Evolutionary conservation across 1,140 invertebrate species (phyloP).

Genomic region (Eriosoma lanigerum): DNA sequence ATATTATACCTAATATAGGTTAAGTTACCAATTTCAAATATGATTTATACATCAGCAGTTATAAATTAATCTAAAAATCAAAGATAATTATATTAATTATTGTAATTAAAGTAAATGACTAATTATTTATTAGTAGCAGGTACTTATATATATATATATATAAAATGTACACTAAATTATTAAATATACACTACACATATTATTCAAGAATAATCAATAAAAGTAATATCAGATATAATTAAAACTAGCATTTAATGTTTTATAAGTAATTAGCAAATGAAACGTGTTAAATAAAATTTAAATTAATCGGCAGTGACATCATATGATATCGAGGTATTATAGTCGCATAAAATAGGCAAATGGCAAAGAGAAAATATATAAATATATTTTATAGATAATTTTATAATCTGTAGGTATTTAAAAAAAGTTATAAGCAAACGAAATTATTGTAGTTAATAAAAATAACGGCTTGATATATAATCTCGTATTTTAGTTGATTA

Average conservation of each 20-base stretch:
- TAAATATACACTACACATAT: neutral
- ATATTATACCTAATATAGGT: too few species aligned
- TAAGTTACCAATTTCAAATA: neutral
- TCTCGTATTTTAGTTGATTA: neutral
- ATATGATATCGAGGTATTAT: neutral
- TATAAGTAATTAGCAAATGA: neutral
- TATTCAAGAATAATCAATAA: neutral
- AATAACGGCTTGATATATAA: neutral
- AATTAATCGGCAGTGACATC: neutral
- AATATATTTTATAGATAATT: neutral
- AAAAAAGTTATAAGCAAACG: neutral
- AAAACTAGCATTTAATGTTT: conserved; percentile 17
- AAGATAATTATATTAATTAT: neutral
- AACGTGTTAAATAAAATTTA: neutral
- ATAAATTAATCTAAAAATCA: neutral
- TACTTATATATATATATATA: neutral
- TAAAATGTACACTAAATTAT: neutral
- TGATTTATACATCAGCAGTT: neutral
- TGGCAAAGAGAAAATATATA: neutral
- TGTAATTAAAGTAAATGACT: neutral
- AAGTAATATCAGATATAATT: neutral
- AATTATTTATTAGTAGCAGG: too few species aligned
- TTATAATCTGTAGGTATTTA: neutral
- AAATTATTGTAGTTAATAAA: conserved; percentile 8
- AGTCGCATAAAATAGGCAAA: neutral